A percentile compares a stretch with the other conserved stretches of the same genome.
These are phyloP conservation scores for Andrena dorsata DNA, from an alignment of 2,888 invertebrate species.

Conservation along the genomic window DNA sequence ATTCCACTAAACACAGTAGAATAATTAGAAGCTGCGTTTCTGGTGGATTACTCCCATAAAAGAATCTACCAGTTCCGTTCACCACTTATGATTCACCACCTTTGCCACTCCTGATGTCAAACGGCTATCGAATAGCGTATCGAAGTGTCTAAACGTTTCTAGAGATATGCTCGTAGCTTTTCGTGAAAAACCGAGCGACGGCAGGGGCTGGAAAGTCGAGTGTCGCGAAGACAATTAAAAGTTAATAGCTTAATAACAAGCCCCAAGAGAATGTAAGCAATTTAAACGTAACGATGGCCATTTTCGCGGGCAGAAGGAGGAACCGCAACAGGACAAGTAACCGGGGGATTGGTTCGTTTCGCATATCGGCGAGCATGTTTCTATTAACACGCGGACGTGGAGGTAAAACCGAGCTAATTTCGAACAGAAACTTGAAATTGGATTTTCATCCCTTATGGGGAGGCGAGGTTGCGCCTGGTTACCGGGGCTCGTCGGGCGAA, in stretches of 20 bases:
- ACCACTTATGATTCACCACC: too few species aligned
- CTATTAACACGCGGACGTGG: slow-evolving; percentile 42
- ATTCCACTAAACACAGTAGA: too few species aligned
- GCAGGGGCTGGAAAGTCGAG: not conserved
- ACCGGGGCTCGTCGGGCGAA: not conserved
- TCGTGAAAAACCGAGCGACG: not conserved
- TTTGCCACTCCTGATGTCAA: too few species aligned
- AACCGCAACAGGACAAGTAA: slow-evolving; percentile 42
- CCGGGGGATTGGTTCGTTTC: slow-evolving; percentile 43
- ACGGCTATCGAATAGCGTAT: too few species aligned
- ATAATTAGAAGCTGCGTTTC: too few species aligned
- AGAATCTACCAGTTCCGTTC: too few species aligned
- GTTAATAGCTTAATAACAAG: slow-evolving; percentile 60
- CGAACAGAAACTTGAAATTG: slow-evolving; percentile 55
- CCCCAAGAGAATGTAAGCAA: slow-evolving; percentile 39
- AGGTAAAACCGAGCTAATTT: slow-evolving; percentile 55
- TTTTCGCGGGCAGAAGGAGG: slow-evolving; percentile 40
- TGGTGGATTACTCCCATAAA: too few species aligned
- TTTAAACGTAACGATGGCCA: slow-evolving; percentile 48
- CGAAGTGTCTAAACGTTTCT: too few species aligned
- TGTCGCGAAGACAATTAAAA: slow-evolving; percentile 43
- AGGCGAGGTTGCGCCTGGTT: not conserved
- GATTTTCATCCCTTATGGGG: slow-evolving; percentile 32
- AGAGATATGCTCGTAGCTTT: not conserved
- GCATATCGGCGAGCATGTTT: slow-evolving; percentile 55